phyloP scores from a whole-genome alignment of 2,888 invertebrate genomes.

The Epinotia bilunana region DNA sequence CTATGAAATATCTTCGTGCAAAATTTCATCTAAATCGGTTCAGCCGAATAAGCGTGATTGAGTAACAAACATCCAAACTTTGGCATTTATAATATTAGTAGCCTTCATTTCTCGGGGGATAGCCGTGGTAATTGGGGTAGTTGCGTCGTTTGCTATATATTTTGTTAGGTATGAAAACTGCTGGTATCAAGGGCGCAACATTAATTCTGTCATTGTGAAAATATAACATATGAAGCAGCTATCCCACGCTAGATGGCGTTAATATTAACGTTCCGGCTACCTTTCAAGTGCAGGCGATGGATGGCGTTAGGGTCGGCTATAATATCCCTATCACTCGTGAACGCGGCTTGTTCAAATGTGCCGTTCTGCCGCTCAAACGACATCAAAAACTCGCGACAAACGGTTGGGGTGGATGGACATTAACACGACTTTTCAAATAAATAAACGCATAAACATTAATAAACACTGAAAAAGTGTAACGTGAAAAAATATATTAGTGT shows the following conservation, averaged over 20 bases:
- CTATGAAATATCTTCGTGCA: no score
- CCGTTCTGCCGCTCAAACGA: conserved; percentile 73
- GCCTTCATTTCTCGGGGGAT: no score
- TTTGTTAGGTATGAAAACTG: no score
- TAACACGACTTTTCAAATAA: conserved; percentile 37
- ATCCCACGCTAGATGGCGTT: conserved; percentile 42
- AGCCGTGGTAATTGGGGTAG: no score
- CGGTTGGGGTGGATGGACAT: conserved; percentile 59
- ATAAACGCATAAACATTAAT: conserved; percentile 14
- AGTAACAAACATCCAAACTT: no score
- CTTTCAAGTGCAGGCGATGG: conserved; percentile 45
- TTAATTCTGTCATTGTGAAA: not conserved
- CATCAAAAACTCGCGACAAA: conserved; percentile 75
- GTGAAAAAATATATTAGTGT: conserved; percentile 22
- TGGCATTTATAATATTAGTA: no score
- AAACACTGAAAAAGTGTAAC: conserved; percentile 37
- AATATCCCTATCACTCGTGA: conserved; percentile 39
- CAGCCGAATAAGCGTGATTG: no score
- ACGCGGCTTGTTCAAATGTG: conserved; percentile 74
- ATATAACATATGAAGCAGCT: not conserved
- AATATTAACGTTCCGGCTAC: not conserved
- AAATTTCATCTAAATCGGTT: no score
- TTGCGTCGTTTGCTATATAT: no score
- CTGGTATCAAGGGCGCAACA: no score
- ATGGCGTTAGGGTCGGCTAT: conserved; percentile 57